A percentile compares a stretch with the other conserved stretches of the same genome.
These are phyloP conservation scores for Malthinus flaveolus DNA, from an alignment of 2,888 invertebrate genomes.

Conservation along the genomic window DNA sequence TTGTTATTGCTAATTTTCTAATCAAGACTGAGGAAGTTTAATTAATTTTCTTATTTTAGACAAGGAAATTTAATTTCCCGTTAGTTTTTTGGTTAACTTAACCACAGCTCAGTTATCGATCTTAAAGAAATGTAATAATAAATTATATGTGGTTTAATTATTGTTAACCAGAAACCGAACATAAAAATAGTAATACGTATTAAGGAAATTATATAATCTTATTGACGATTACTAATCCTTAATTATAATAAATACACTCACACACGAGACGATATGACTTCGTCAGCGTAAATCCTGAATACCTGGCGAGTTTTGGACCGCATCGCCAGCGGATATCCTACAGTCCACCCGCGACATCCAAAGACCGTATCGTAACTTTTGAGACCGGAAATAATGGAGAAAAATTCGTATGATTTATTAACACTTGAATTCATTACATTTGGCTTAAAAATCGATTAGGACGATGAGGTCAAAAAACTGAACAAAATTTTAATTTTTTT, in stretches of 20 bases:
- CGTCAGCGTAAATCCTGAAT: constrained; percentile 53
- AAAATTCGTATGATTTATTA: constrained; percentile 10
- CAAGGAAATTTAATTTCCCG: constrained; percentile 4
- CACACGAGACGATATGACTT: constrained; percentile 32
- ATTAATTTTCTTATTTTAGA: neutral
- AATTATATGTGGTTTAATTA: neutral
- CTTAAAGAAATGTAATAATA: neutral
- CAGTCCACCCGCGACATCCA: constrained; percentile 39
- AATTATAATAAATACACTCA: constrained; percentile 3
- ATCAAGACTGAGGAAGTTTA: too few relatives aligned
- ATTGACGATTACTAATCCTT: constrained; percentile 15
- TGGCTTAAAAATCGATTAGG: neutral
- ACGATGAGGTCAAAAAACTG: too few relatives aligned
- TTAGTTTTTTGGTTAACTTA: neutral
- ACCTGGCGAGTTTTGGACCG: constrained; percentile 51
- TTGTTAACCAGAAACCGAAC: neutral
- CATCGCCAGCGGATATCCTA: constrained; percentile 55
- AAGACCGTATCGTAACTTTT: constrained; percentile 23
- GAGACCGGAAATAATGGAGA: constrained; percentile 14
- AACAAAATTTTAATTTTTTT: too few relatives aligned
- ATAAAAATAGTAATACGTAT: neutral
- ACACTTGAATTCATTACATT: constrained; percentile 6
- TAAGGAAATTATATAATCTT: constrained; percentile 23
- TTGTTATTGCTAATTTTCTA: too few relatives aligned
- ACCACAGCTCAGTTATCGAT: constrained; percentile 2